These are phyloP conservation scores for Coptodon bakossiorum DNA, from an alignment of 2,113 vertebrate genomes.

Conservation along the genomic window DNA sequence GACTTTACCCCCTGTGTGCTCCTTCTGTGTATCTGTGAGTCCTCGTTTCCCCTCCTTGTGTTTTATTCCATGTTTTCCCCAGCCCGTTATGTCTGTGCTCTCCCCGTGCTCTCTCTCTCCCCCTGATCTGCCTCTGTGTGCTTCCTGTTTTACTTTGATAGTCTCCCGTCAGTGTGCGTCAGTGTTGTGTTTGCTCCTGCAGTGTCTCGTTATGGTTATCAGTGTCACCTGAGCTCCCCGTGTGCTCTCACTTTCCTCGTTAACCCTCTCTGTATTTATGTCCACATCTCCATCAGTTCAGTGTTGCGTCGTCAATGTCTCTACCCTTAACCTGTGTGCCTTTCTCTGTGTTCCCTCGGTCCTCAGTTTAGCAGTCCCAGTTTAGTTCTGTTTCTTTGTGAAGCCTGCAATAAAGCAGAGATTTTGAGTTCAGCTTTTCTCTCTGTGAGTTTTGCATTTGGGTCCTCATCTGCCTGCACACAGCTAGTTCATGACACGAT, in stretches of 20 bases:
- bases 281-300: not conserved
- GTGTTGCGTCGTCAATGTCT: accelerated
- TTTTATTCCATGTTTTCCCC: not conserved
- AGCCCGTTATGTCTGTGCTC: not conserved
- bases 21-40: not conserved
- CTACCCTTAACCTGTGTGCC: not conserved
- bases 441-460: not conserved
- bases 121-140: not conserved
- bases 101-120: not conserved
- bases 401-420: not conserved
- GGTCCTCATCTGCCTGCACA: not conserved
- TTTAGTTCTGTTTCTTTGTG: not conserved
- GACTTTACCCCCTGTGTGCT: not conserved
- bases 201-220: accelerated
- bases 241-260: not conserved
- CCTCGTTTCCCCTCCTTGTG: not conserved
- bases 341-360: not conserved
- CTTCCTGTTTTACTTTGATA: not conserved
- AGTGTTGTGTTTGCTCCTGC: not conserved
- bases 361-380: not conserved
- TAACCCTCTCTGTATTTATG: not conserved
- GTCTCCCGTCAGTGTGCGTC: not conserved
- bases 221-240: not conserved
- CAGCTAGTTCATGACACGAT: not conserved
- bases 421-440: not conserved